Evolutionary conservation across 2,113 vertebrate species (phyloP).

Genomic region (Corythaeola cristata): DNA sequence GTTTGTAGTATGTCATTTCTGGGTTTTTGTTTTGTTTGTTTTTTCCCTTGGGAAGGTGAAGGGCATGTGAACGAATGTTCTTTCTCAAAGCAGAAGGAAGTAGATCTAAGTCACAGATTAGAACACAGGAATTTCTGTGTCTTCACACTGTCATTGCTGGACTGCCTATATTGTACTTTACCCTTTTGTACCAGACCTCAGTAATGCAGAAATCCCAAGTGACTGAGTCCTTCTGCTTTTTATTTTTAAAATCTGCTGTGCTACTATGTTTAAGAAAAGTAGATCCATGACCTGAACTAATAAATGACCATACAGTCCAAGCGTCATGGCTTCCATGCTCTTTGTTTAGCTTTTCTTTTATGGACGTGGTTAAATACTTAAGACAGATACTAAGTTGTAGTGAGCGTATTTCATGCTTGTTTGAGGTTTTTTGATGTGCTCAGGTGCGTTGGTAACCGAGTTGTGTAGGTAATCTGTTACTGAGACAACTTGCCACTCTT

Average conservation of each 20-base stretch:
- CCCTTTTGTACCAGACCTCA: neutral
- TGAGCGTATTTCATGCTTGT: neutral
- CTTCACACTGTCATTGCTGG: neutral
- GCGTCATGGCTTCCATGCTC: neutral
- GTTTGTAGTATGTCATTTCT: neutral
- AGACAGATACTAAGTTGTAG: neutral
- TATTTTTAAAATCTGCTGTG: neutral
- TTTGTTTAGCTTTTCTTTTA: neutral
- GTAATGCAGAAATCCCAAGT: neutral
- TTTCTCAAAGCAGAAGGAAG: neutral
- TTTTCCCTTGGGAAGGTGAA: neutral
- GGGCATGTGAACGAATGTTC: neutral
- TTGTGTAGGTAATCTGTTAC: neutral
- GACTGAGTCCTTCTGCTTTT: neutral
- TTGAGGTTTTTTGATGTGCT: neutral
- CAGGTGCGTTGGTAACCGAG: neutral
- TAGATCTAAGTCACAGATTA: neutral
- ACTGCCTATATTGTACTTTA: neutral
- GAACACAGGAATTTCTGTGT: neutral
- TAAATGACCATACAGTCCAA: neutral
- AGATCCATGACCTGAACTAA: neutral
- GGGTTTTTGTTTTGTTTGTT: neutral
- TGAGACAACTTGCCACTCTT: neutral
- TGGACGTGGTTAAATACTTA: neutral
- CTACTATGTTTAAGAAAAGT: neutral